phyloP scores from a whole-genome alignment of 2,797 vertebrate genomes.

The Chromobotia macracanthus region DNA sequence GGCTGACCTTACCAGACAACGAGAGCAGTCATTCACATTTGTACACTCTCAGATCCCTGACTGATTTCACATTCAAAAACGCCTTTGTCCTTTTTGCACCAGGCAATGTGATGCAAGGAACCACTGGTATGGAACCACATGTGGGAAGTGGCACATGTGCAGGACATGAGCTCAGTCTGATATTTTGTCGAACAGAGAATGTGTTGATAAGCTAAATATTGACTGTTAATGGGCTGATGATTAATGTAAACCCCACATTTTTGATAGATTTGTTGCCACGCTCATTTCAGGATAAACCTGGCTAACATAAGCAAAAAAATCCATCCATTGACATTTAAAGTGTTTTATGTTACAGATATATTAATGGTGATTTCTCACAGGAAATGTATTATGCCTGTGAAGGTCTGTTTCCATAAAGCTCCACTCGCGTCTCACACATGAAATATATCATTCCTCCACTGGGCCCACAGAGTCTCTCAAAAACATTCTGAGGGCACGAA shows the following conservation, averaged over 20 bases:
- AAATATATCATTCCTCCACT: constrained; percentile 5
- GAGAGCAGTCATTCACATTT: constrained; percentile 46
- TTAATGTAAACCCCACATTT: constrained; percentile 1
- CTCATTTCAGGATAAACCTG: neutral
- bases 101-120: neutral
- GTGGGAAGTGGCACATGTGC: neutral
- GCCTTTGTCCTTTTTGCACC: constrained; percentile 39
- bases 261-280: neutral
- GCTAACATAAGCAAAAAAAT: constrained; percentile 27
- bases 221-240: constrained; percentile 20
- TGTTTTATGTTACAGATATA: constrained; percentile 4
- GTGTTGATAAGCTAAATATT: constrained; percentile 11
- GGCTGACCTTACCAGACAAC: constrained; percentile 55
- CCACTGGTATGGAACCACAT: constrained; percentile 8
- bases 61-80: constrained; percentile 48
- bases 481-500: neutral
- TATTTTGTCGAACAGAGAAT: neutral
- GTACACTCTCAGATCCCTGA: constrained; percentile 15
- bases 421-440: neutral
- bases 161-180: neutral
- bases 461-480: neutral
- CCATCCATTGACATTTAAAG: neutral
- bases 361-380: constrained; percentile 9
- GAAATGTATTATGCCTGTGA: neutral
- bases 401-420: neutral